Evolutionary conservation across 2,888 invertebrate species (phyloP).

Genomic region (Nomada hirtipes): DNA sequence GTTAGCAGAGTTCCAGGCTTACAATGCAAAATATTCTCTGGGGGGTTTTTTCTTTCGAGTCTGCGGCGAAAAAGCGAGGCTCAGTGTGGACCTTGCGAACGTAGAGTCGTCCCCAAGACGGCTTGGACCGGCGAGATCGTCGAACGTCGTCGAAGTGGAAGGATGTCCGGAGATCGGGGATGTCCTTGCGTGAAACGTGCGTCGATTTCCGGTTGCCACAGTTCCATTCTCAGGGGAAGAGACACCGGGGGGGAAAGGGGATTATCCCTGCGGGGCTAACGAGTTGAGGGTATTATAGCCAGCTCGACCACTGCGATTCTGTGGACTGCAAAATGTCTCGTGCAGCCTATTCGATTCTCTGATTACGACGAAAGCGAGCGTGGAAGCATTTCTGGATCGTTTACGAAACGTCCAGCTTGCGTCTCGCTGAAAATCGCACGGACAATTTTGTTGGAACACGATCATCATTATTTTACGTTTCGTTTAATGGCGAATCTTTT

Average conservation of each 20-base stretch:
- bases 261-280: conserved; percentile 16
- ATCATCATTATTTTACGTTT: background rate
- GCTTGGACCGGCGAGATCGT: conserved; percentile 47
- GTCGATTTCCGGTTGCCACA: conserved; percentile 37
- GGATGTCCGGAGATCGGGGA: conserved; percentile 47
- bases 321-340: conserved; percentile 2
- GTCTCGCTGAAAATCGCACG: background rate
- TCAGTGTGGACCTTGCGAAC: conserved; percentile 67
- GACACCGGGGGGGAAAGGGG: conserved; percentile 3
- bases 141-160: conserved; percentile 42
- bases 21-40: background rate
- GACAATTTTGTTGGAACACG: background rate
- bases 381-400: background rate
- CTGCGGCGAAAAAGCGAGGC: conserved; percentile 31
- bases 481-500: background rate
- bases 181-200: conserved; percentile 46
- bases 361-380: conserved; percentile 7
- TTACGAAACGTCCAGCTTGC: background rate
- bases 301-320: conserved; percentile 44
- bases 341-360: conserved; percentile 10
- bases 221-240: conserved; percentile 43
- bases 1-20: conserved; percentile 9
- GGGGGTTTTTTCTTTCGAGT: background rate
- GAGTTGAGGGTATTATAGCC: conserved; percentile 33
- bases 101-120: conserved; percentile 50